phyloP scores from a whole-genome alignment of 2,113 vertebrate genomes.

The Circaetus gallicus region DNA sequence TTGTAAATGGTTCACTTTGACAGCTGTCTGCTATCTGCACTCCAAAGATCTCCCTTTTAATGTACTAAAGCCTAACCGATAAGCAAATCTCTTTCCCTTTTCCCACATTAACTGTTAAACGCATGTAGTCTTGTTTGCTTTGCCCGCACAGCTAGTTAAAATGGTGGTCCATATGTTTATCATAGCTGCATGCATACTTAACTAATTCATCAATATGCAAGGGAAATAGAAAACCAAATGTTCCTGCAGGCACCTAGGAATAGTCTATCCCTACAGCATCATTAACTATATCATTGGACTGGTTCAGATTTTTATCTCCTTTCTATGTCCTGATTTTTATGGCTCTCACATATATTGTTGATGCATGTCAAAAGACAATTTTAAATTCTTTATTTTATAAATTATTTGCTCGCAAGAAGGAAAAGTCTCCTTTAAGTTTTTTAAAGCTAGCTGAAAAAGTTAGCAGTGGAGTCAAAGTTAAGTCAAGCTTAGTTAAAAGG shows the following conservation, averaged over 20 bases:
- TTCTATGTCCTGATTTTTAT: background rate
- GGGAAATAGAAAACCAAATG: background rate
- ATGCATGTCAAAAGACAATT: background rate
- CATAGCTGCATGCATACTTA: background rate
- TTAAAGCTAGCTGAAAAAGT: background rate
- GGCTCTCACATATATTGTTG: background rate
- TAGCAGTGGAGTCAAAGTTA: background rate
- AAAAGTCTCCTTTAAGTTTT: background rate
- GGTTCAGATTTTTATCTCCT: background rate
- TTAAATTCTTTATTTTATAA: background rate
- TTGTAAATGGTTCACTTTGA: conserved; percentile 2
- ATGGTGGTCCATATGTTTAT: background rate
- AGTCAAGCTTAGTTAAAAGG: background rate
- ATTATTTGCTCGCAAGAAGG: background rate
- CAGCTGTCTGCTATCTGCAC: background rate
- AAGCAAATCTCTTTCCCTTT: background rate
- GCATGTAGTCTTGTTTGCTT: background rate
- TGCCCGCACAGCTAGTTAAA: background rate
- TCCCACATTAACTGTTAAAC: background rate
- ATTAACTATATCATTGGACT: background rate
- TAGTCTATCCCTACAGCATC: background rate
- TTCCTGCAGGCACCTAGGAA: background rate
- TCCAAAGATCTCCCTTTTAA: background rate
- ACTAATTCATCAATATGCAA: background rate
- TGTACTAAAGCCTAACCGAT: background rate